Base-by-base conservation (phyloP, 2,888 invertebrate species). In the Barypeithes pellucidus region DNA sequence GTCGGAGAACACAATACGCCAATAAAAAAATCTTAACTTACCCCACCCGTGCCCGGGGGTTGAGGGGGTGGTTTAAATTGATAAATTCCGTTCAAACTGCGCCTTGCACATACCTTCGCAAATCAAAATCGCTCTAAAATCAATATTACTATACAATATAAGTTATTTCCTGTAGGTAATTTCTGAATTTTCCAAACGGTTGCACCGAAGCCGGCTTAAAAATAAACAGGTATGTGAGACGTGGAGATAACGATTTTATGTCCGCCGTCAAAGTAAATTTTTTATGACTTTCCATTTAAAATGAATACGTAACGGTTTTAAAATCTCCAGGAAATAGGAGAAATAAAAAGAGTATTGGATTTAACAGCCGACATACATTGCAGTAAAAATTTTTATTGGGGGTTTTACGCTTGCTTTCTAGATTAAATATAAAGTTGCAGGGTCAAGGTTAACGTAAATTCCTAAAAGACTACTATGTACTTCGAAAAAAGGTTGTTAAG, bases 241-340 rank as follows among this genome's bases (percentile, higher is more conserved):
- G 54, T 33, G 14, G 54, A 54, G 54, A 54, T 54, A 54, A 54
- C 54, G 54, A 54, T 54, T 54, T 54, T 54, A 54, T 54, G 54
- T 29, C n/a, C 11, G 54, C 29, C 33, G 54, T 54, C 29, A 54
- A 29, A 29, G 16, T 54, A 54, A 54, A 54, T 29, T 29, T 54
- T 54, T 54, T 54, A 54, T 54, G 14, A 33, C 54, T 24, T 54
- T 54, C 22, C 29, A 54, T 54, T 29, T 33, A 29, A 54, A 33
- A 54, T n/a, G n/a, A 29, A 54, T 16, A 54, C 29, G 22, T 54
- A 33, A 33, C 33, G 2, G 54, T 54, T 54, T 54, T 33, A 54
- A 54, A 54, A 33, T 33, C 29, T 33, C 9, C 33, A 9, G 14
- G 54, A 54, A 54, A 54, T 54, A 33, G 9, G 54, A 12, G 24